These are phyloP conservation scores for Machimus atricapillus DNA, from an alignment of 2,888 invertebrate species.

Conservation along the genomic window DNA sequence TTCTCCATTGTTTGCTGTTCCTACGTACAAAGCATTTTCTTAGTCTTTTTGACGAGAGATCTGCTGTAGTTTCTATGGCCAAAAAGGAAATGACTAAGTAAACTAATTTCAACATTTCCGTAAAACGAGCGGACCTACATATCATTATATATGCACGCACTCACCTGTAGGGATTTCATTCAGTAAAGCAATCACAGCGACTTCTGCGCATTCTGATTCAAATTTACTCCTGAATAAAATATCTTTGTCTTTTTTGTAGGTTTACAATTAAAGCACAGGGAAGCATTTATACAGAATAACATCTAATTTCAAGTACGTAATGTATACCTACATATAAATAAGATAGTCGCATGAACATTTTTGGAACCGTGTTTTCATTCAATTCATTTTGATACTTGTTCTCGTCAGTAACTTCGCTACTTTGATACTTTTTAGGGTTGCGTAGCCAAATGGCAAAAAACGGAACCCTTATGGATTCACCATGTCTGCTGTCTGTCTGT, in stretches of 20 bases:
- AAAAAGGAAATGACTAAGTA: conserved; percentile 21
- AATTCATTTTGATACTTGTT: too few species aligned
- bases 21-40: conserved; percentile 2
- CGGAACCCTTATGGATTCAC: too few species aligned
- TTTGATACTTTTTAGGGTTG: too few species aligned
- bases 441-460: too few species aligned
- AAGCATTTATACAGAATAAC: neutral
- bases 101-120: conserved; percentile 23
- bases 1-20: conserved; percentile 10
- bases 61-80: neutral
- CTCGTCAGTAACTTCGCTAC: too few species aligned
- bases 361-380: too few species aligned
- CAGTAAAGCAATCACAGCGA: neutral
- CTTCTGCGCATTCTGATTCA: neutral
- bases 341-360: too few species aligned
- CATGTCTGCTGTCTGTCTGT: too few species aligned
- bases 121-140: neutral
- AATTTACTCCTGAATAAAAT: neutral
- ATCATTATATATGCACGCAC: neutral
- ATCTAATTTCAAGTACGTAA: too few species aligned
- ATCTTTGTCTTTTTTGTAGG: neutral
- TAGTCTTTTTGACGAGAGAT: neutral
- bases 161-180: neutral
- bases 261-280: neutral
- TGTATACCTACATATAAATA: too few species aligned